Percentiles rank a stretch among this genome's conserved stretches.
phyloP scores from a whole-genome alignment of 2,888 invertebrate genomes.

The Amphipoea lucens region DNA sequence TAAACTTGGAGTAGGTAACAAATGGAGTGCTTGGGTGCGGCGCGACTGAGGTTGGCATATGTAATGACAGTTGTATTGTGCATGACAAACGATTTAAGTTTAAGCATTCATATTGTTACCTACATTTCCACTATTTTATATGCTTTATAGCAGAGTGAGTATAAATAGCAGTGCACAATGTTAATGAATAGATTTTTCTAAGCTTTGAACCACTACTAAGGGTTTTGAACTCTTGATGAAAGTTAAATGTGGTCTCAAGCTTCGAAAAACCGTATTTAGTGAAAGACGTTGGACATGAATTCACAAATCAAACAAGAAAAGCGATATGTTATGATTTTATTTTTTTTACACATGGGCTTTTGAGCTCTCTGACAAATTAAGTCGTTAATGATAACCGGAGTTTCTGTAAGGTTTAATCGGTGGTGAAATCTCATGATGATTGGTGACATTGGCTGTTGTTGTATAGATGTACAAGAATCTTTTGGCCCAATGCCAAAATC shows the following conservation, averaged over 20 bases:
- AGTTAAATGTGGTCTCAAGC: not conserved
- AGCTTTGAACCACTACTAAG: not conserved
- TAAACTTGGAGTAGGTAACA: constrained; percentile 25
- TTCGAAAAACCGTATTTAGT: not conserved
- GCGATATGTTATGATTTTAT: constrained; percentile 2
- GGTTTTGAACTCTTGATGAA: not conserved
- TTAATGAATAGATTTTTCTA: not conserved
- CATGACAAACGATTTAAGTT: not conserved
- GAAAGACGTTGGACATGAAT: not conserved
- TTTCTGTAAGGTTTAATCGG: not conserved
- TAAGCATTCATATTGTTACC: constrained; percentile 20
- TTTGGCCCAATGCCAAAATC: not conserved
- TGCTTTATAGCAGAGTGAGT: not conserved
- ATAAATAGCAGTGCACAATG: not conserved
- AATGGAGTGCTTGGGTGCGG: constrained; percentile 30
- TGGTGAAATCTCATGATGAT: not conserved
- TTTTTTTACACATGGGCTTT: constrained; percentile 2
- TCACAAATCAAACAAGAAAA: not conserved
- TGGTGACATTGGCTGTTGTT: not conserved
- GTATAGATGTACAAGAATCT: not conserved
- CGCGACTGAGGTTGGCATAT: not conserved
- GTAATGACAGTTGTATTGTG: not conserved
- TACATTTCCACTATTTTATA: not conserved
- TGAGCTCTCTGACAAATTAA: not conserved
- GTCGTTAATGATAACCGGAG: not conserved